Conservation (phyloP, 2,113 vertebrate species). For the Labeo rohita region DNA sequence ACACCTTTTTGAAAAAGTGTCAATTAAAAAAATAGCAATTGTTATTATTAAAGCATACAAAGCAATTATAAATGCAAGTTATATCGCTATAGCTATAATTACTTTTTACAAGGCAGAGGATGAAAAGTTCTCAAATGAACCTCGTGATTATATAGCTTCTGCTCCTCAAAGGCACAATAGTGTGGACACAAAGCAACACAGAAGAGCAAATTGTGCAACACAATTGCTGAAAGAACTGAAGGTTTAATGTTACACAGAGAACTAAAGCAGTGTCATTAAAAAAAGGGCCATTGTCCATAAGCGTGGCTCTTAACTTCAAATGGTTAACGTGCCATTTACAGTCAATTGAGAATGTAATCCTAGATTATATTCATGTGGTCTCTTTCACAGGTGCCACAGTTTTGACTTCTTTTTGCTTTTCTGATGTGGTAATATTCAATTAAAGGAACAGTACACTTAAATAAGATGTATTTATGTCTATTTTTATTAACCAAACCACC, state of each 20-base stretch:
- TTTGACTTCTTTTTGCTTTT: not conserved
- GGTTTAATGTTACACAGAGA: conserved; percentile 30
- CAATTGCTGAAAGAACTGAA: not conserved
- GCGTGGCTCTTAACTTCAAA: not conserved
- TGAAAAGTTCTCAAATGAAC: not conserved
- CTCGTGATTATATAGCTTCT: not conserved
- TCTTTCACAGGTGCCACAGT: conserved; percentile 2
- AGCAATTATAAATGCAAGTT: not conserved
- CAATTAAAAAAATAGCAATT: not conserved
- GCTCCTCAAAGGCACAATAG: conserved; percentile 24
- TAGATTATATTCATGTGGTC: not conserved
- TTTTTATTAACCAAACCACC: no score
- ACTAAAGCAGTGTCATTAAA: conserved; percentile 12
- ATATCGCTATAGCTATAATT: conserved; percentile 3
- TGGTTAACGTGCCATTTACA: conserved; percentile 32
- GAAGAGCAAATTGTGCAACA: conserved; percentile 12
- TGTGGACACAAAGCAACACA: not conserved
- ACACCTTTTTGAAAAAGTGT: no score
- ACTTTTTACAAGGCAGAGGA: not conserved
- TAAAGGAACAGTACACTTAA: not conserved
- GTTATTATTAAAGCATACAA: not conserved
- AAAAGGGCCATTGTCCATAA: conserved; percentile 31
- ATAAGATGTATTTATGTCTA: no score
- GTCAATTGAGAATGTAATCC: conserved; percentile 23
- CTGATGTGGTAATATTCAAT: not conserved